phyloP scores from a whole-genome alignment of 1,140 invertebrate genomes.

The Oedothorax gibbosus region DNA sequence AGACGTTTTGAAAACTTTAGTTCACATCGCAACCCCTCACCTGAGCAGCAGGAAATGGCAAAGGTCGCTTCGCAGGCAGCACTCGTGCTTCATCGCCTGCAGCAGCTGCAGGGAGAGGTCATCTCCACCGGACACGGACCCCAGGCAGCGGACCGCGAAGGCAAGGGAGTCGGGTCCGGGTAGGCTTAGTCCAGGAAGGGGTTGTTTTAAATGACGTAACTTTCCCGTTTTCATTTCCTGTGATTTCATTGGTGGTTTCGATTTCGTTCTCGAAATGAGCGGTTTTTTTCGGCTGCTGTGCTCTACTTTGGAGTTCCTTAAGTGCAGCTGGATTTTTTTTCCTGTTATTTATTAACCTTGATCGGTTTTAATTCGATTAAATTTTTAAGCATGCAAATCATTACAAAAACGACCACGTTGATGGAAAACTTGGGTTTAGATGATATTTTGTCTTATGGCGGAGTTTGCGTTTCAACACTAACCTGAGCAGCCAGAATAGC shows the following conservation, averaged over 20 bases:
- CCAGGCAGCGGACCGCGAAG: conserved; percentile 90
- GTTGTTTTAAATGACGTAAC: no score
- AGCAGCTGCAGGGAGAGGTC: conserved; percentile 73
- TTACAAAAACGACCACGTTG: no score
- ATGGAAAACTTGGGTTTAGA: no score
- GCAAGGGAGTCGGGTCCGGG: conserved; percentile 85
- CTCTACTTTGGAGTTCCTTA: no score
- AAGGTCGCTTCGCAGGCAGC: conserved; percentile 72
- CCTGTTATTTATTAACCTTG: no score
- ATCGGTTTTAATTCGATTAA: no score
- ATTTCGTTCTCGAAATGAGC: no score
- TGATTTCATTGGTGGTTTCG: no score
- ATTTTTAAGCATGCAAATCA: neutral
- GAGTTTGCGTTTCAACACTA: neutral
- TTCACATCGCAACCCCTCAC: conserved; percentile 59
- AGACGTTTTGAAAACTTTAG: no score
- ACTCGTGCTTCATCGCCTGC: conserved; percentile 75
- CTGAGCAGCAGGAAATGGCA: conserved; percentile 72
- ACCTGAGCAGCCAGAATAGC: conserved; percentile 73
- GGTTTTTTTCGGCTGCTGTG: no score
- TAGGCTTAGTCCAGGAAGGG: conserved; percentile 92
- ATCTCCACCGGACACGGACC: conserved; percentile 75
- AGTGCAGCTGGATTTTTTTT: neutral
- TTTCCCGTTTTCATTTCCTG: no score
- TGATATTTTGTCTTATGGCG: no score